phyloP scores from a whole-genome alignment of 2,888 invertebrate species.

The Caenorhabditis parvicauda region DNA sequence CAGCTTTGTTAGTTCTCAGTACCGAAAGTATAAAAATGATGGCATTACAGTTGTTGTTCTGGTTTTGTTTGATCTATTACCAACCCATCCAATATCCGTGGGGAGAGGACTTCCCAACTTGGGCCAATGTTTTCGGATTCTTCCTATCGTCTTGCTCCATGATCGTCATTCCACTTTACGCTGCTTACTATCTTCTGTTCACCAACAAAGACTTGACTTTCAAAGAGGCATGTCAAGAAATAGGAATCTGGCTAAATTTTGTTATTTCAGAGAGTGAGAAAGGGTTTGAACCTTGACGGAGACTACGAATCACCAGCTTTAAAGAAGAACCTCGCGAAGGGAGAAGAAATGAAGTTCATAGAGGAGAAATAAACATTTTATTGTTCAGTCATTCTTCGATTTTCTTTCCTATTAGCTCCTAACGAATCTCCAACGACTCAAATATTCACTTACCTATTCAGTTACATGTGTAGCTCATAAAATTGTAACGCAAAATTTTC shows the following conservation, averaged over 20 bases:
- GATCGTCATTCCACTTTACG: conserved; percentile 80
- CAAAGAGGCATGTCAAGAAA: conserved; percentile 30
- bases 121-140: conserved; percentile 41
- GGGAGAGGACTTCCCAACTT: conserved; percentile 72
- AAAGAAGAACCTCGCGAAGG: conserved; percentile 9
- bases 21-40: background rate
- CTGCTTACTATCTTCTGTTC: conserved; percentile 72
- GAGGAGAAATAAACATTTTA: too few species aligned
- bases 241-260: background rate
- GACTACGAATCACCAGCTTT: conserved; percentile 20
- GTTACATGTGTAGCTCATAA: too few species aligned
- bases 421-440: too few species aligned
- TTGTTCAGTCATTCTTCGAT: too few species aligned
- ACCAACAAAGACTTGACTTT: conserved; percentile 39
- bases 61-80: conserved; percentile 79
- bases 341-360: conserved; percentile 52
- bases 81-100: conserved; percentile 74
- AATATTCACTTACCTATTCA: too few species aligned
- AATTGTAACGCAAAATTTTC: too few species aligned
- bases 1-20: conserved; percentile 71
- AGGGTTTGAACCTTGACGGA: conserved; percentile 30
- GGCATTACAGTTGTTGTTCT: conserved; percentile 74
- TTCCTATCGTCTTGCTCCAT: conserved; percentile 80
- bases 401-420: too few species aligned
- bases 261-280: conserved; percentile 20